Base-by-base conservation (phyloP, 2,113 vertebrate species). In the Rhinogobius similis region DNA sequence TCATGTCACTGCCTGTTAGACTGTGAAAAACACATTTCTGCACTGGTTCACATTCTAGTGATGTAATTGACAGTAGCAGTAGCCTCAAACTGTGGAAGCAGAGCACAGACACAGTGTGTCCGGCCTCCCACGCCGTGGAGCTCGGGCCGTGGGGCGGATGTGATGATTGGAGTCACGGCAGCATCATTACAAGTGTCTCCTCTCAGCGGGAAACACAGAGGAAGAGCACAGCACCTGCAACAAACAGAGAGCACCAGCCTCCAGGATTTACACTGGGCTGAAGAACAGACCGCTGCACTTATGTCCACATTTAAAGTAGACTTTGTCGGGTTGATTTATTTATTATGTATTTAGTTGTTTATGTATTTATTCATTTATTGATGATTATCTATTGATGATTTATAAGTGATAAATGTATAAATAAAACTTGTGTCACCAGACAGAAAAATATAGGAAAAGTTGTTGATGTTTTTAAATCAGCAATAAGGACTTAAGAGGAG, bases 41-140 rank as follows among this genome's bases (percentile, higher is more conserved):
- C 32, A 36, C 32, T 36, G 46, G 20, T 50, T 50, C 7, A 50
- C 20, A n/a, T 48, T 39, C 8, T 8, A 44, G 5, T n/a, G 46
- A 53, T n/a, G 39, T 41, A 63, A 46, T 70, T n/a, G 55, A 24
- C n/a, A 26, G 55, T 32, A 68, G 66, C 73, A 79, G 72, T 58
- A 44, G 21, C 53, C 20, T 14, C 24, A 10, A 20, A 72, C 58
- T 70, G 67, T 73, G 36, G 70, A 13, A 20, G 26, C 48, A n/a
- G n/a, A n/a, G n/a, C n/a, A n/a, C n/a, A n/a, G n/a, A n/a, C n/a
- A n/a, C 78, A 69, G 61, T 27, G 38, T 70, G 68, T 74, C 81
- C 69, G 77, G 73, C 83, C 86, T 72, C 87, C 86, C 84, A 84
- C 84, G 41, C 48, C 59, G 16, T 69, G 81, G 77, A 81, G 65